Evolutionary conservation across 2,113 vertebrate species (phyloP), one percentile per base, ranked within the genome.

Genomic region (Naja naja): DNA sequence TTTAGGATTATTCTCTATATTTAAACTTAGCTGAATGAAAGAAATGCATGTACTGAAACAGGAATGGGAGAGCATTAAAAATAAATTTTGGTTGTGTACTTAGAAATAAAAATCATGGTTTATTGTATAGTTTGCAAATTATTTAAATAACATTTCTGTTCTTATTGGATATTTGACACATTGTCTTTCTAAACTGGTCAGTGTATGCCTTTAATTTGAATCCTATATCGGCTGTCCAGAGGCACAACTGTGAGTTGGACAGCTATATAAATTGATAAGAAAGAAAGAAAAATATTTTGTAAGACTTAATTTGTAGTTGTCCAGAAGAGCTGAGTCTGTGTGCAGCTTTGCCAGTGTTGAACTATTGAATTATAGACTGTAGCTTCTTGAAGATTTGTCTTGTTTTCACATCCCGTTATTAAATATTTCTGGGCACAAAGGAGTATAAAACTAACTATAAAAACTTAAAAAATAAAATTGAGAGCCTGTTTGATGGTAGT

Each of bases 91-190:
- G 4, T 30, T 52, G 1, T 52, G 22, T 53, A 34, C 11, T 74
- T 74, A 47, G 25, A 90, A 49, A 53, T 90, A 43, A 39, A 81
- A 12, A 30, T 34, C 12, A 34, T 53, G 49, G 25, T 54, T 3
- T 11, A 53, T 74, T 30, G 47, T n/a, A 34, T 74, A 54, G 9
- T 25, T 53, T 23, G 18, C 9, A 3, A 4, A 30, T 96, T 95
- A 93, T 94, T 93, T 91, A 94, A 64, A 92, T 95, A 52, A 89
- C 93, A 94, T 91, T 93, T 86, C 89, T 91, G 94, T 95, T 93
- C 86, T 91, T 95, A 53, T 93, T 94, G 54, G 0, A 4, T 74
- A 92, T 91, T 34, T 74, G n/a, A 34, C 12, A 74, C 12, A 34
- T 34, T 74, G 30, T 74, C 12, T 74, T 74, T 74, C 14, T 34